Conservation (phyloP, 2,113 vertebrate genomes). For the Sinocyclocheilus anophthalmus region DNA sequence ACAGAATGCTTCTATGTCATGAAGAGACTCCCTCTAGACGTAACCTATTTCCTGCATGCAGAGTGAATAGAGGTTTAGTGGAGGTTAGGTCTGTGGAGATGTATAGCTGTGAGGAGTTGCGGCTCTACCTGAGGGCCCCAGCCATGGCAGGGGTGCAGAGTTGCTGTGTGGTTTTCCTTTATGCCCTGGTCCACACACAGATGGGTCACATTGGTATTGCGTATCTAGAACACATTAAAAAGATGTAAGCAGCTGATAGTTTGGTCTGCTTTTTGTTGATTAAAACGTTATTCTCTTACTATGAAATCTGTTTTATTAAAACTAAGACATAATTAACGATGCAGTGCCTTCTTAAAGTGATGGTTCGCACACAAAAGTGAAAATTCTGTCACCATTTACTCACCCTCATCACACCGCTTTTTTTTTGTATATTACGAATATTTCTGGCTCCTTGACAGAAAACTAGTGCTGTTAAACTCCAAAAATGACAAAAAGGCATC, state of each 20-base stretch:
- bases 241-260: background rate
- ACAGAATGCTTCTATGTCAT: conserved; percentile 29
- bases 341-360: background rate
- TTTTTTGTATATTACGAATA: background rate
- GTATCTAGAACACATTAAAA: conserved; percentile 75
- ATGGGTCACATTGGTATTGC: conserved; percentile 89
- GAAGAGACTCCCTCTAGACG: conserved; percentile 15
- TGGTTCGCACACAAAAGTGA: background rate
- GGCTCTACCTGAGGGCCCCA: conserved; percentile 93
- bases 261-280: background rate
- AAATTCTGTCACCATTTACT: background rate
- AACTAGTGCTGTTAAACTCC: background rate
- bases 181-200: conserved; percentile 95
- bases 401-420: background rate
- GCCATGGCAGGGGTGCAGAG: conserved; percentile 91
- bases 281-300: background rate
- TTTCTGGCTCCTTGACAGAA: background rate
- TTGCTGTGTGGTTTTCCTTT: conserved; percentile 93
- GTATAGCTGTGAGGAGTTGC: background rate
- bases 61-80: conserved; percentile 21
- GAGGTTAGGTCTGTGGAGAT: conserved; percentile 23
- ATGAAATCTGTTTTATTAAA: background rate
- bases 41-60: conserved; percentile 39
- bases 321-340: background rate
- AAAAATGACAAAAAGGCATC: background rate